Percentiles rank a stretch among this genome's conserved stretches.
Evolutionary conservation across 2,113 vertebrate species (phyloP).

Genomic region (Seriola aureovittata): DNA sequence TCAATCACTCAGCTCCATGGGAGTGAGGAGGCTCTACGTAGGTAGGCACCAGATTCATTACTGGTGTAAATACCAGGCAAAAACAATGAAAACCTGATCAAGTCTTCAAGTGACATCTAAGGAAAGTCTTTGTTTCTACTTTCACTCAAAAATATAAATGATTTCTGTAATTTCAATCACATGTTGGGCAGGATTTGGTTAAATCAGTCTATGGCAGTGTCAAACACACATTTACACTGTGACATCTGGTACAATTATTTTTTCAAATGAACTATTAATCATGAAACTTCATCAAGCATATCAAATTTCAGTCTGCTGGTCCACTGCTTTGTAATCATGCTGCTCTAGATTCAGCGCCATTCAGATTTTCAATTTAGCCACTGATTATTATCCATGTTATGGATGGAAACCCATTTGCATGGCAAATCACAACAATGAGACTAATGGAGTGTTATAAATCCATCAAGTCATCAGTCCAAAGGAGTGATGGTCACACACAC

Average conservation of each 20-base stretch:
- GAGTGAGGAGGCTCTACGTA: background rate
- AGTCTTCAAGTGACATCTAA: background rate
- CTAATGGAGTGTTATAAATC: background rate
- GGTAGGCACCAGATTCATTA: background rate
- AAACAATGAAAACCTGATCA: background rate
- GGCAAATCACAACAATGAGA: background rate
- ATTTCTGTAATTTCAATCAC: no score
- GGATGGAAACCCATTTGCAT: background rate
- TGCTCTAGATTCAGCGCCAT: background rate
- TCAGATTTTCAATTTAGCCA: background rate
- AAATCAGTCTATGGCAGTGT: background rate
- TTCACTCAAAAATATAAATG: no score
- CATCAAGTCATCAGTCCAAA: background rate
- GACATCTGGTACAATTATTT: background rate
- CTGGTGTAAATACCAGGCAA: background rate
- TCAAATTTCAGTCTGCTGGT: background rate
- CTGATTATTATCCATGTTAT: background rate
- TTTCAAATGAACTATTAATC: background rate
- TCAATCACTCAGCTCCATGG: conserved; percentile 10
- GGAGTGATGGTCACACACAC: background rate
- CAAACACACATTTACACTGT: background rate
- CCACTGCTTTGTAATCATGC: background rate
- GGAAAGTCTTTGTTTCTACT: background rate
- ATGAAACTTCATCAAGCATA: background rate
- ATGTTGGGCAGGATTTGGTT: background rate